Percentiles rank a stretch among this genome's conserved stretches.
These are phyloP conservation scores for Chaenodraco wilsoni DNA, from an alignment of 2,797 vertebrate species.

Conservation along the genomic window DNA sequence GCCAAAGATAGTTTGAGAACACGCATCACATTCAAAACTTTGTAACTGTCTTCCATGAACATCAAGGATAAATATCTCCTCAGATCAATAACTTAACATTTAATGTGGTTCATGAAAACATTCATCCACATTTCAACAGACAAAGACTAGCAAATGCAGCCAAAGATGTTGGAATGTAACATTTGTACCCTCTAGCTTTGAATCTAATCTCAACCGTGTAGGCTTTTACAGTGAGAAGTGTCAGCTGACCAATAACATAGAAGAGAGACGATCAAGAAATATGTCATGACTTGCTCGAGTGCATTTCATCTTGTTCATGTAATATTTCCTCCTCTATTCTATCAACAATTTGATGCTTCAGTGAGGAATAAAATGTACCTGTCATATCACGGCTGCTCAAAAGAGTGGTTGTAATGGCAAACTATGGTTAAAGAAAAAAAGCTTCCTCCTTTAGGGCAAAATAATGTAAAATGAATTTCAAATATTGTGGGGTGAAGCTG, in stretches of 20 bases:
- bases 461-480: constrained; percentile 19
- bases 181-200: neutral
- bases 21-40: neutral
- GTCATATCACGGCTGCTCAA: neutral
- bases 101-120: neutral
- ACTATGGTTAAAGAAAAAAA: neutral
- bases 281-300: neutral
- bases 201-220: neutral
- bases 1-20: constrained; percentile 6
- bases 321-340: neutral
- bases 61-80: constrained; percentile 17
- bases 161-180: neutral
- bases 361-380: neutral
- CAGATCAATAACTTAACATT: constrained; percentile 4
- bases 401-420: neutral
- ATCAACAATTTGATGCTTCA: neutral
- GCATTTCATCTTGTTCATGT: neutral
- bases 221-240: neutral
- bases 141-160: neutral
- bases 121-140: neutral
- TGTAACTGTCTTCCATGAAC: neutral
- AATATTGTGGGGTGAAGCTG: constrained; percentile 18
- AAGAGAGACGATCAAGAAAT: neutral
- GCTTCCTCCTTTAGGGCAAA: neutral
- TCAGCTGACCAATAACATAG: neutral